Conservation (phyloP, 2,113 vertebrate species). For the Laticauda laticaudata region DNA sequence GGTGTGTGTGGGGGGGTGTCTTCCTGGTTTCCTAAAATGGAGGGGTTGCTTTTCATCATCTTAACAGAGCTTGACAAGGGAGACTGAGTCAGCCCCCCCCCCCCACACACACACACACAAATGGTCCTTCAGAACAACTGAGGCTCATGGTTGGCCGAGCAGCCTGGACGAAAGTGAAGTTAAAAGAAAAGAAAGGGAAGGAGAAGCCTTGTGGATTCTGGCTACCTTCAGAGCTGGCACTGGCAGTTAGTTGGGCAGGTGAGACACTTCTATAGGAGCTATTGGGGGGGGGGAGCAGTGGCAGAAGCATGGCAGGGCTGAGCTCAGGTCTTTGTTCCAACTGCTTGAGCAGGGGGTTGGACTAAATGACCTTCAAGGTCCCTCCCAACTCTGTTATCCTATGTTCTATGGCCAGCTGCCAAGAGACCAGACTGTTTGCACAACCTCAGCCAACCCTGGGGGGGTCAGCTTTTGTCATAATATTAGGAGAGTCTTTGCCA, state of each 20-base stretch:
- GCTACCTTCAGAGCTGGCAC: neutral
- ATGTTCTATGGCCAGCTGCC: neutral
- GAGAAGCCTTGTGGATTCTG: neutral
- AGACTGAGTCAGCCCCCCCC: rapidly evolving
- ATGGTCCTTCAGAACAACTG: neutral
- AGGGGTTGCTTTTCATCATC: neutral
- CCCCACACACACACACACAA: too few relatives aligned
- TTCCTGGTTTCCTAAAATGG: neutral
- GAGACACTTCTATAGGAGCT: neutral
- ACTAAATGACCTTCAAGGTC: too few relatives aligned
- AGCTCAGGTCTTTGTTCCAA: neutral
- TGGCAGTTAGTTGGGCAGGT: neutral
- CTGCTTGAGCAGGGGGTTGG: neutral
- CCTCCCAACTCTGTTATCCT: too few relatives aligned
- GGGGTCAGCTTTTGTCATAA: neutral
- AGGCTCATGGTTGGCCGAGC: neutral
- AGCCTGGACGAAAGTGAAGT: too few relatives aligned
- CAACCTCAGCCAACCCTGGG: neutral
- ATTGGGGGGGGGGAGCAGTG: neutral
- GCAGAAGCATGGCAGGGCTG: neutral
- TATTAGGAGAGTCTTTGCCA: neutral
- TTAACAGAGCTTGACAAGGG: neutral
- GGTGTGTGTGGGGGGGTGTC: neutral
- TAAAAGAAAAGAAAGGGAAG: too few relatives aligned
- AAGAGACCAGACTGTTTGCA: neutral